phyloP scores from a whole-genome alignment of 2,113 vertebrate genomes.

The Hippolais icterina region DNA sequence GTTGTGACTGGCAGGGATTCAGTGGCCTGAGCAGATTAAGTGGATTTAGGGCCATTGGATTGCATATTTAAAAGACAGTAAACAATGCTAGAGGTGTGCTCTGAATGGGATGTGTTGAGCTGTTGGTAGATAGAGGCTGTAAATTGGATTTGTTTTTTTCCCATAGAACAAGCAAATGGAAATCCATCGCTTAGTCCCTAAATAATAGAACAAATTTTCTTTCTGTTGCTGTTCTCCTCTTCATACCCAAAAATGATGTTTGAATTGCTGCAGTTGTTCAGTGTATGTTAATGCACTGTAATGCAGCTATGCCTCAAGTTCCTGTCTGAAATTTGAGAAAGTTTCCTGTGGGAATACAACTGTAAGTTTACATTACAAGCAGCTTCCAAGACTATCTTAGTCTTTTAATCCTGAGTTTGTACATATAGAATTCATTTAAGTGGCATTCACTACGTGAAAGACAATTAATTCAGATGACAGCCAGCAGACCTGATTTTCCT shows the following conservation, averaged over 20 bases:
- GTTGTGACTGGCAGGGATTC: neutral
- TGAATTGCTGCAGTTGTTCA: neutral
- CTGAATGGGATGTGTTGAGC: neutral
- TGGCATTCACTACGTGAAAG: rapidly evolving
- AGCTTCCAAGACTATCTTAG: neutral
- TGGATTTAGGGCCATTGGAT: neutral
- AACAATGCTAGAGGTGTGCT: neutral
- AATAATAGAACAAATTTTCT: neutral
- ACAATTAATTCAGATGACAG: neutral
- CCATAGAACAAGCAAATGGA: neutral
- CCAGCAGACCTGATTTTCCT: neutral
- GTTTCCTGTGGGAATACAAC: neutral
- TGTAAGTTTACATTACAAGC: neutral
- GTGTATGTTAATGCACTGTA: neutral
- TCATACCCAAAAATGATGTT: neutral
- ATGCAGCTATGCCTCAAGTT: neutral
- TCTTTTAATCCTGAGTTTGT: neutral
- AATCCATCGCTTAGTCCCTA: neutral
- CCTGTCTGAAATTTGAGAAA: neutral
- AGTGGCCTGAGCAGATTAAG: neutral
- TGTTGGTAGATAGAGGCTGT: neutral
- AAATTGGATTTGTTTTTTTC: neutral
- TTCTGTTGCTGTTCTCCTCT: neutral
- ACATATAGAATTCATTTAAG: neutral
- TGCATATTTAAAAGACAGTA: neutral